Base-by-base conservation (phyloP, 2,797 vertebrate species). In the Gallinago stenura region DNA sequence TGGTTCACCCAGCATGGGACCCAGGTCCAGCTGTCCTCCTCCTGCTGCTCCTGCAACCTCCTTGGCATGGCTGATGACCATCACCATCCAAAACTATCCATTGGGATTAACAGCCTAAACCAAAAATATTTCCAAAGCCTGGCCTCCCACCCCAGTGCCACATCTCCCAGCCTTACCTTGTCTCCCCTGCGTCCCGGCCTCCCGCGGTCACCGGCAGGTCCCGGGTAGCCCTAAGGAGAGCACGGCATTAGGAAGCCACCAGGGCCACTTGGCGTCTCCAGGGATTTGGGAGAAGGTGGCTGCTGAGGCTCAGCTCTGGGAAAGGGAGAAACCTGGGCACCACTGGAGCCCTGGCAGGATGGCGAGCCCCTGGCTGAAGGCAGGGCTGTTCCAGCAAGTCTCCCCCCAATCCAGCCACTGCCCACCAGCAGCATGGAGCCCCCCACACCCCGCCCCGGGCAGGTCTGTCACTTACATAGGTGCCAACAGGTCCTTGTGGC, bases 401-500 rank as follows among this genome's bases (percentile, higher is more conserved):
- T 17, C 26, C 17, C 71, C 35, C n/a, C 16, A 9, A 0, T 8
- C 18, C 0, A 0, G 12, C n/a, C 1, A 2, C 15, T 1, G 12
- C 76, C 35, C 4, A 5, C 2, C 2, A 12, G 15, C 48, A 77
- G 64, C 31, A 8, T 43, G 1, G 0, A 9, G 21, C 51, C 80
- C 13, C 41, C 15, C 37, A 12, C 37, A 39, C 37, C 37, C 4
- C 31, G 41, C 28, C 0, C 0, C 4, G 3, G 35, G 16, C 54
- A 41, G 19, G 17, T 15, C 39, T 10, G 72, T 97, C 98, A 99
- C 99, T 99, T 98, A 99, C 99, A 96, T 98, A 98, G 98, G 98
- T 98, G 98, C 99, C 99, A 84, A 99, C 98, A 80, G 98, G 97
- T 88, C 99, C 99, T 95, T 99, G 99, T 1, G 97, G 98, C 94